phyloP scores from a whole-genome alignment of 2,888 invertebrate species.

The Tachina lurida region DNA sequence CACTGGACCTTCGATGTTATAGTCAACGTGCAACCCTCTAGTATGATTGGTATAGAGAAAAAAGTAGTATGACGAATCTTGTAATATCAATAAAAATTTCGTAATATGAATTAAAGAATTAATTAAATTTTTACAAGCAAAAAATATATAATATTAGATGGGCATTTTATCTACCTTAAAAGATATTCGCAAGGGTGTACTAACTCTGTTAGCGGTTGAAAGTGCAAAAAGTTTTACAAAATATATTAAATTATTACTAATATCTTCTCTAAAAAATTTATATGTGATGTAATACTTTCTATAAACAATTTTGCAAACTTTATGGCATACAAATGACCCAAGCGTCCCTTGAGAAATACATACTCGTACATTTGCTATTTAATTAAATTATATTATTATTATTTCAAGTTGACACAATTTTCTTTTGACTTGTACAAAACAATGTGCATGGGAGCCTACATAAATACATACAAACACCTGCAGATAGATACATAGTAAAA shows the following conservation, averaged over 20 bases:
- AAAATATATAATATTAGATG: not conserved
- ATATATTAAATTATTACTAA: no score
- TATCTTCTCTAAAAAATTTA: not conserved
- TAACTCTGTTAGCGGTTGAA: not conserved
- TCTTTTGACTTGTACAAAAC: not conserved
- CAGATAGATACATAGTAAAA: conserved; percentile 5
- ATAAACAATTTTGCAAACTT: not conserved
- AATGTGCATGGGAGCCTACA: not conserved
- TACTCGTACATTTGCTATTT: not conserved
- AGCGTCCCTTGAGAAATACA: not conserved
- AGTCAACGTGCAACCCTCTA: no score
- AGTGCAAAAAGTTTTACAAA: not conserved
- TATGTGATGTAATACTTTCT: not conserved
- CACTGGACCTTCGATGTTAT: no score
- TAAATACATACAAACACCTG: not conserved
- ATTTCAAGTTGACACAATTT: not conserved
- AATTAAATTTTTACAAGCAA: no score
- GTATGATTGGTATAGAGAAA: no score
- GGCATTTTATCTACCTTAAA: no score
- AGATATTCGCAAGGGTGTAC: not conserved
- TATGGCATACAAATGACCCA: not conserved
- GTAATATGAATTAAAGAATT: no score
- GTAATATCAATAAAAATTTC: no score
- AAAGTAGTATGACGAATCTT: no score
- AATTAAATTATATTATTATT: not conserved